Conservation (phyloP, 2,888 invertebrate species). For the Andrena camellia region DNA sequence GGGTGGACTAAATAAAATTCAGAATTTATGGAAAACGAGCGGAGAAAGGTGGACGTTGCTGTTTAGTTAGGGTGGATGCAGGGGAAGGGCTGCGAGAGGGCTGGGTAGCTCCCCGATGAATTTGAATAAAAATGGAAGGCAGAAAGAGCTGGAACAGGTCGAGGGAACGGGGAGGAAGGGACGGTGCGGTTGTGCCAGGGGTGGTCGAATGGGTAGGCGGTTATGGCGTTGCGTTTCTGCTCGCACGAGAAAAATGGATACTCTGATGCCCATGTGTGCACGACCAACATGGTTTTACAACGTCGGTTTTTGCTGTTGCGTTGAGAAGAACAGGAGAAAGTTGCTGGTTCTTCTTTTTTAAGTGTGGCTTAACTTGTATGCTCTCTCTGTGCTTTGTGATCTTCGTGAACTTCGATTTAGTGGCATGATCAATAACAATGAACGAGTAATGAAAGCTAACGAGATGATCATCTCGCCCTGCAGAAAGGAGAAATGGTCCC, state of each 20-base stretch:
- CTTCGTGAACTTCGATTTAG: background rate
- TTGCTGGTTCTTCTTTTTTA: background rate
- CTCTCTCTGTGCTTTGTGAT: background rate
- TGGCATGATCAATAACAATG: too few relatives aligned
- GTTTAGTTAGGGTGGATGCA: conserved; percentile 16
- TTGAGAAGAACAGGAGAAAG: background rate
- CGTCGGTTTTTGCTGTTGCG: conserved; percentile 36
- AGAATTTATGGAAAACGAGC: conserved; percentile 83
- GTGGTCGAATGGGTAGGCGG: conserved; percentile 69
- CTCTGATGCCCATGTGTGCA: conserved; percentile 32
- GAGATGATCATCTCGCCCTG: too few relatives aligned
- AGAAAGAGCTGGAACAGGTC: conserved; percentile 45
- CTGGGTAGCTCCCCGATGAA: conserved; percentile 64
- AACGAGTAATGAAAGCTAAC: too few relatives aligned
- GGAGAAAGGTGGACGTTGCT: conserved; percentile 53
- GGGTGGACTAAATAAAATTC: conserved; percentile 81
- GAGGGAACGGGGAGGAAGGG: conserved; percentile 14
- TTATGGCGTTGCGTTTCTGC: conserved; percentile 67
- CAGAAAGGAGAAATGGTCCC: too few relatives aligned
- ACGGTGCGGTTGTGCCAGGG: conserved; percentile 43
- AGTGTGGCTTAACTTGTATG: background rate
- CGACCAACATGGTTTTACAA: conserved; percentile 51
- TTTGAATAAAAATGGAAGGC: conserved; percentile 75
- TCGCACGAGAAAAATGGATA: conserved; percentile 63
- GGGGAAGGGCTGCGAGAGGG: conserved; percentile 23